phyloP scores from a whole-genome alignment of 1,140 invertebrate genomes.

The Parasteatoda tepidariorum region DNA sequence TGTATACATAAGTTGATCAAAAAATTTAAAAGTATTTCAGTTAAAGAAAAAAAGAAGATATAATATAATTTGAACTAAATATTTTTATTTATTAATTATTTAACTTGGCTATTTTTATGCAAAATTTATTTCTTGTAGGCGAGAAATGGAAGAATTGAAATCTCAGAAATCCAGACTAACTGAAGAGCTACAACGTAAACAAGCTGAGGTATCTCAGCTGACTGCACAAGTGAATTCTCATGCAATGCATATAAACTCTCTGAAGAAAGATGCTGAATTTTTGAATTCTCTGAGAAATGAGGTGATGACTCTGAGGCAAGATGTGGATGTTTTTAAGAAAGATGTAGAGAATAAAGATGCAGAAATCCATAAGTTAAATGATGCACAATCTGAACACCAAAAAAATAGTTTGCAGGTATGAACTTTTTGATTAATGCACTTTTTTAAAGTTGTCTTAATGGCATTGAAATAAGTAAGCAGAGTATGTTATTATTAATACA shows the following conservation, averaged over 20 bases:
- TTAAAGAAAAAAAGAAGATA: no score
- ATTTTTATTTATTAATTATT: no score
- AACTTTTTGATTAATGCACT: conserved; percentile 48
- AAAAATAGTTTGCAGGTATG: conserved; percentile 77
- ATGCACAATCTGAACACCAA: conserved; percentile 77
- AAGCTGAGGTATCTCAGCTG: conserved; percentile 64
- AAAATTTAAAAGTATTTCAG: no score
- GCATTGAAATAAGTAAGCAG: no score
- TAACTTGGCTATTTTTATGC: no score
- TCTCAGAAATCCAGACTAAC: conserved; percentile 78
- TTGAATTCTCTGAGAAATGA: no score
- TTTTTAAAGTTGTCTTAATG: neutral
- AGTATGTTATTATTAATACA: no score
- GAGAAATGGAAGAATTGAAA: conserved; percentile 80
- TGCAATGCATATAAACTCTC: conserved; percentile 18
- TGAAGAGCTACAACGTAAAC: conserved; percentile 74
- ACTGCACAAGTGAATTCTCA: conserved; percentile 17
- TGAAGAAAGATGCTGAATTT: no score
- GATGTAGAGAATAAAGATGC: conserved; percentile 64
- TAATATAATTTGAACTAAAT: no score
- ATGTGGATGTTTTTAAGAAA: conserved; percentile 65
- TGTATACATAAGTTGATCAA: no score
- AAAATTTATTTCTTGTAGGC: conserved; percentile 72
- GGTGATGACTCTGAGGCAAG: conserved; percentile 67
- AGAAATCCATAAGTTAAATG: conserved; percentile 74